phyloP scores from a whole-genome alignment of 37 sponge, comb jelly and placozoan genomes.

The Cladorhizidae sp. region DNA sequence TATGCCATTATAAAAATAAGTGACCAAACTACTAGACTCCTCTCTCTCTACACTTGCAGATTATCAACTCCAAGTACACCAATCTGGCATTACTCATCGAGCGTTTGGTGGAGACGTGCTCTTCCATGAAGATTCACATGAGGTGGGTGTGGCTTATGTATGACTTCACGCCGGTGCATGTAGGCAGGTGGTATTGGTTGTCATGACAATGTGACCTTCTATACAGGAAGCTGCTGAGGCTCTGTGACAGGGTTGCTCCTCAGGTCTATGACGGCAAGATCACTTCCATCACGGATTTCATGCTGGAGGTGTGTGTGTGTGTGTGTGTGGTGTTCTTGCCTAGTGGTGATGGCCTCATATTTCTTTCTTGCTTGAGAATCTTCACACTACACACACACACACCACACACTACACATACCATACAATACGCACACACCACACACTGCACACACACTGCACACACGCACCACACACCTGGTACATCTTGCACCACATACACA shows the following conservation, averaged over 20 bases:
- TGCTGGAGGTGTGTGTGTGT: slow-evolving; percentile 59
- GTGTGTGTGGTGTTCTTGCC: too few species aligned
- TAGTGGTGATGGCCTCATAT: not conserved
- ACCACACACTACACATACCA: not conserved
- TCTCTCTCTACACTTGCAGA: too few species aligned
- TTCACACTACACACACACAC: not conserved
- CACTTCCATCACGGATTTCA: slow-evolving; percentile 45
- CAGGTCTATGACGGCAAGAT: slow-evolving; percentile 50
- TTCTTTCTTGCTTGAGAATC: not conserved
- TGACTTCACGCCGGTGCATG: too few species aligned
- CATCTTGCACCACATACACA: too few species aligned
- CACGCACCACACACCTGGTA: too few species aligned
- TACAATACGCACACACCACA: not conserved
- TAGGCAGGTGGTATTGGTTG: too few species aligned
- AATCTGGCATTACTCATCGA: slow-evolving; percentile 6
- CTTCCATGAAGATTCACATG: slow-evolving; percentile 1
- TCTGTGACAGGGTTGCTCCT: slow-evolving; percentile 49
- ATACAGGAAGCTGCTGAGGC: slow-evolving; percentile 37
- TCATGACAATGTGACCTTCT: not conserved
- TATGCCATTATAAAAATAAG: too few species aligned
- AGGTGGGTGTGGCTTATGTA: slow-evolving; percentile 8
- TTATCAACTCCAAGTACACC: slow-evolving; percentile 5
- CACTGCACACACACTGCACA: not conserved
- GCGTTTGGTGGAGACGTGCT: not conserved
- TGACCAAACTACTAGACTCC: too few species aligned